Conservation (phyloP, 2,888 invertebrate genomes). For the Cryptocheilus praepositus region DNA sequence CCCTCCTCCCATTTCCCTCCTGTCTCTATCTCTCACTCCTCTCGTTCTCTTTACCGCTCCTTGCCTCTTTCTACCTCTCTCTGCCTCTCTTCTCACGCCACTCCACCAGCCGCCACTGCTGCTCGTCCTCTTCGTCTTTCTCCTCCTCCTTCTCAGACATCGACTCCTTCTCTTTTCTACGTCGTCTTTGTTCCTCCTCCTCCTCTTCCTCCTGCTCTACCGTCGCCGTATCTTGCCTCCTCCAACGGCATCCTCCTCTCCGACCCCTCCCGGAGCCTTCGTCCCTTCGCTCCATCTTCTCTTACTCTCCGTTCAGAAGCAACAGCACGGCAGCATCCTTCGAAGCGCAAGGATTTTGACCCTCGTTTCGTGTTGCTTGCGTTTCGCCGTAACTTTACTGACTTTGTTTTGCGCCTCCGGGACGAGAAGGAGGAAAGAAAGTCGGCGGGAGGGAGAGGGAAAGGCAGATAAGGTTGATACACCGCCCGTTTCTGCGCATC, state of each 20-base stretch:
- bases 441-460: slow-evolving; percentile 31
- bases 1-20: slow-evolving; percentile 48
- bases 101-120: slow-evolving; percentile 31
- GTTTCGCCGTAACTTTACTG: slow-evolving; percentile 70
- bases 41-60: too few species aligned
- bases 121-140: slow-evolving; percentile 33
- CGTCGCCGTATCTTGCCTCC: slow-evolving; percentile 32
- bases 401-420: slow-evolving; percentile 72
- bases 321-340: slow-evolving; percentile 58
- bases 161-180: slow-evolving; percentile 24
- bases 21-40: slow-evolving; percentile 41
- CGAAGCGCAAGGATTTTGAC: slow-evolving; percentile 74
- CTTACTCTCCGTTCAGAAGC: slow-evolving; percentile 26
- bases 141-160: slow-evolving; percentile 32
- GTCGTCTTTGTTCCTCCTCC: slow-evolving; percentile 26
- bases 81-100: slow-evolving; percentile 35
- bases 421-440: slow-evolving; percentile 37
- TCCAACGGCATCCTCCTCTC: slow-evolving; percentile 36
- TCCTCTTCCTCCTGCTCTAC: slow-evolving; percentile 40
- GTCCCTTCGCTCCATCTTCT: slow-evolving; percentile 27
- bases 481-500: slow-evolving; percentile 47
- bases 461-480: slow-evolving; percentile 68
- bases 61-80: slow-evolving; percentile 27
- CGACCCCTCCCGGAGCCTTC: background rate
- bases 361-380: slow-evolving; percentile 73